Base-by-base conservation (phyloP, 2,797 vertebrate species). In the Urophycis tenuis region DNA sequence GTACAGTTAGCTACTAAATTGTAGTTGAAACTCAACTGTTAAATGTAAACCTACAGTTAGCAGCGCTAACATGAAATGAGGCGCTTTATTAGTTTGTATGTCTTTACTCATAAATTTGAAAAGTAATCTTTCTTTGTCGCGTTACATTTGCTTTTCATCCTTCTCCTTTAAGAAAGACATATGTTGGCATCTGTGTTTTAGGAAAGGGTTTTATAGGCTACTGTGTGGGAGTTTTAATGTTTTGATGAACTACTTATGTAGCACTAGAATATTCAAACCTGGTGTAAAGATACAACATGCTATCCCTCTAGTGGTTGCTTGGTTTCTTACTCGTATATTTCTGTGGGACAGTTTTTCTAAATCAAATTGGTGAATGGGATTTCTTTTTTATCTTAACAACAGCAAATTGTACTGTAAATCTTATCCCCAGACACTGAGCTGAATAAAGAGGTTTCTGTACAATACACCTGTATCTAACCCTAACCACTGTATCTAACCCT, bases 301-400 rank as follows among this genome's bases (percentile, higher is more conserved):
- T 12, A 67, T 67, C 60, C 45, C 53, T 60, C 60, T 67, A 29
- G 60, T 29, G 60, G 25, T 67, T 29, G 60, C 60, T 67, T 67
- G 60, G n/a, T 67, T 67, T 67, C 60, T 67, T 29, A 67, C 60
- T 67, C 10, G 2, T 67, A 67, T 67, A 67, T 67, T 67, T 67
- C n/a, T 67, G 60, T 67, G 60, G 60, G 60, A 67, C 60, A 25
- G 29, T 29, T 60, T 60, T 60, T 60, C 53, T 60, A 60, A 60
- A 60, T 60, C 53, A 25, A 67, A 67, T 67, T 29, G 53, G 53
- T 60, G 53, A 60, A 60, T 60, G 53, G 53, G 53, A 60, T 60
- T 60, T 60, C 19, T 60, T 60, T n/a, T 60, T 1, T 29, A 67
- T 60, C 53, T 60, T 60, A 60, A 60, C 19, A 25, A 60, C 53